A percentile compares a stretch with the other conserved stretches of the same genome.
Conservation (phyloP, 2,888 invertebrate genomes). For the Strigamia crassipes region DNA sequence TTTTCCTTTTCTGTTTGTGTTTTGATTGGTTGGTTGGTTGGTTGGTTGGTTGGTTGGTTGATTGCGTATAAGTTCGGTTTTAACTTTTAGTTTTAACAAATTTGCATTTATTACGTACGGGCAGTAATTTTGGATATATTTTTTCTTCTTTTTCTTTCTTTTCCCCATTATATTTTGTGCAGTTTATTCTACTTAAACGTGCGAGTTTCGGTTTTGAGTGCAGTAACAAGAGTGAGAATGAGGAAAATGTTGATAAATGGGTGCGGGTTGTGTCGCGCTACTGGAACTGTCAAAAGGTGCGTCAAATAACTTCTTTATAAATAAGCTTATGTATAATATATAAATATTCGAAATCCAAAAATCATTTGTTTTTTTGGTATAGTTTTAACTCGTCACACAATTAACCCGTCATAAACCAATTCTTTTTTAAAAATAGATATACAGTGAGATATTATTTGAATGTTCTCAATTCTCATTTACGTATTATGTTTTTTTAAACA, state of each 20-base stretch:
- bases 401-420: slow-evolving; percentile 26
- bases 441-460: slow-evolving; percentile 40
- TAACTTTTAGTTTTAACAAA: not conserved
- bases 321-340: slow-evolving; percentile 42
- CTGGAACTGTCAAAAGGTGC: slow-evolving; percentile 31
- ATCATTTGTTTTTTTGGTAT: slow-evolving; percentile 24
- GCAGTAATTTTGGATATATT: not conserved
- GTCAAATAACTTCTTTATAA: slow-evolving; percentile 40
- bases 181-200: slow-evolving; percentile 19
- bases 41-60: slow-evolving; percentile 38
- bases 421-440: slow-evolving; percentile 17
- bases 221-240: not conserved
- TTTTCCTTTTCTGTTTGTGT: not conserved
- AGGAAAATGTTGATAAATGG: not conserved
- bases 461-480: slow-evolving; percentile 33
- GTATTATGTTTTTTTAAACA: not conserved
- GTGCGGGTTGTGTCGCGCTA: slow-evolving; percentile 7
- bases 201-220: not conserved
- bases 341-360: slow-evolving; percentile 32
- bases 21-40: slow-evolving; percentile 35
- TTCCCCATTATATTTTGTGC: not conserved
- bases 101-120: slow-evolving; percentile 15
- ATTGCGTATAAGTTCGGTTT: slow-evolving; percentile 1
- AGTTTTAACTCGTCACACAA: slow-evolving; percentile 36
- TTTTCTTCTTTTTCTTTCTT: not conserved